A percentile compares a stretch with the other conserved stretches of the same genome.
Evolutionary conservation across 1,140 invertebrate genomes (phyloP).

Genomic region (Drosophila neocordata): DNA sequence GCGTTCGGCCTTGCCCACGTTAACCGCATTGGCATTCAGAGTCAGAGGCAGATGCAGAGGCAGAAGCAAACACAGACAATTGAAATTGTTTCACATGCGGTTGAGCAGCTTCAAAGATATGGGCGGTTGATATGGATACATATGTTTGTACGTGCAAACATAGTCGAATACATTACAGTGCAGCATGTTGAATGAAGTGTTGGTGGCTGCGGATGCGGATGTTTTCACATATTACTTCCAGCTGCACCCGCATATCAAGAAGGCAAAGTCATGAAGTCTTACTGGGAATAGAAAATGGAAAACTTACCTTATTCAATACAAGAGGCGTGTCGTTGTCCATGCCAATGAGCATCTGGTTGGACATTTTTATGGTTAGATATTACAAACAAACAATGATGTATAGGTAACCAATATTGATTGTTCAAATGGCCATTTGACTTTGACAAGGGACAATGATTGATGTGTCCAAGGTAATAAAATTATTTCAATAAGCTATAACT

Average conservation of each 20-base stretch:
- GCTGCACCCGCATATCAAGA: conserved; percentile 46
- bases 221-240: conserved; percentile 27
- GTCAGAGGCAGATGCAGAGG: conserved; percentile 3
- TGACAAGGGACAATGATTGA: neutral
- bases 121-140: conserved; percentile 44
- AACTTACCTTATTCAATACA: conserved; percentile 7
- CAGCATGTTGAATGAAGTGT: conserved; percentile 10
- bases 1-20: conserved; percentile 60
- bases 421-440: neutral
- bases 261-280: conserved; percentile 26
- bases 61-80: conserved; percentile 42
- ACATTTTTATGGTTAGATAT: conserved; percentile 7
- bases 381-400: neutral
- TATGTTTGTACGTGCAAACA: conserved; percentile 4
- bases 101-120: conserved; percentile 35
- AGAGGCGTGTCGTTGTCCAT: too few relatives aligned
- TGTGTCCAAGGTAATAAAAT: neutral
- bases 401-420: neutral
- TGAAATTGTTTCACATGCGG: conserved; percentile 56
- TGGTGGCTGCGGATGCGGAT: conserved; percentile 44
- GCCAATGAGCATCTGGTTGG: conserved; percentile 12
- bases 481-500: neutral
- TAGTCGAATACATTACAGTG: conserved; percentile 1
- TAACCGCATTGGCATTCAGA: conserved; percentile 42
- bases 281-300: conserved; percentile 21